Percentiles rank a stretch among this genome's conserved stretches.
phyloP scores from a whole-genome alignment of 2,888 invertebrate genomes.

The Zele albiditarsus region DNA sequence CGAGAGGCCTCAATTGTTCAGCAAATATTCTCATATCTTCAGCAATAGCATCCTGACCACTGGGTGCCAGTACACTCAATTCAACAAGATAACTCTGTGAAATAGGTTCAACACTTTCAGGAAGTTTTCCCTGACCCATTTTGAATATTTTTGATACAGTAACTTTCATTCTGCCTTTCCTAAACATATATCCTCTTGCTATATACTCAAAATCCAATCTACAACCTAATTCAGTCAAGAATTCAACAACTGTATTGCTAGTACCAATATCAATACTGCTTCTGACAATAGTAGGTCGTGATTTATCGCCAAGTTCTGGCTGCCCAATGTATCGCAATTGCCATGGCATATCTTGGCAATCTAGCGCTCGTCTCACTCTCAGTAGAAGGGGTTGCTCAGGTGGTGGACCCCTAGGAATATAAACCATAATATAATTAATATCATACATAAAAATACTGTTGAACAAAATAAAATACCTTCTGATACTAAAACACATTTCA shows the following conservation, averaged over 20 bases:
- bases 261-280: slow-evolving; percentile 95
- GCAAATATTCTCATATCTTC: slow-evolving; percentile 97
- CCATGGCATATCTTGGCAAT: slow-evolving; percentile 88
- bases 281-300: slow-evolving; percentile 90
- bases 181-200: slow-evolving; percentile 93
- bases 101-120: slow-evolving; percentile 85
- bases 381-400: slow-evolving; percentile 79
- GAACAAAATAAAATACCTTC: slow-evolving; percentile 70
- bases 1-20: slow-evolving; percentile 93
- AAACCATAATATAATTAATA: neutral
- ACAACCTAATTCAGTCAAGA: slow-evolving; percentile 93
- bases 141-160: slow-evolving; percentile 96
- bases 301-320: slow-evolving; percentile 91
- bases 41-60: slow-evolving; percentile 94
- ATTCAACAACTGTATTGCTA: slow-evolving; percentile 91
- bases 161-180: slow-evolving; percentile 97
- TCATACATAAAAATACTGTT: neutral
- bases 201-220: slow-evolving; percentile 95
- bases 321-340: slow-evolving; percentile 94
- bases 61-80: slow-evolving; percentile 90
- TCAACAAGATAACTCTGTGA: slow-evolving; percentile 96
- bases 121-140: slow-evolving; percentile 82
- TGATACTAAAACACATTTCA: slow-evolving; percentile 90
- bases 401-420: slow-evolving; percentile 59
- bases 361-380: slow-evolving; percentile 88